phyloP scores from a whole-genome alignment of 2,113 vertebrate genomes.

The Dasypus novemcinctus region DNA sequence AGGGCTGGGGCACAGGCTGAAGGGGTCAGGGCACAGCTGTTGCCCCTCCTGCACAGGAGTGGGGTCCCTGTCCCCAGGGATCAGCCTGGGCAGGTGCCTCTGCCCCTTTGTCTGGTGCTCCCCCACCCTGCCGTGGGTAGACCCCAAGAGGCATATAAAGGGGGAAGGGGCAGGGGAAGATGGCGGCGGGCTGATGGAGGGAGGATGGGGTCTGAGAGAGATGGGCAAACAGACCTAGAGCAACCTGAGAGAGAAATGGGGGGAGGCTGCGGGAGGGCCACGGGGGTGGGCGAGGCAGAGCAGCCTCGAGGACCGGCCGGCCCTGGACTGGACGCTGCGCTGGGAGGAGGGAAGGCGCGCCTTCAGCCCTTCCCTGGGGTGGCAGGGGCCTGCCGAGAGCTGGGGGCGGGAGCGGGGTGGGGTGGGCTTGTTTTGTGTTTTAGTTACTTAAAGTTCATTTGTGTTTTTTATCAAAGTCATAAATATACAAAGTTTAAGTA shows the following conservation, averaged over 20 bases:
- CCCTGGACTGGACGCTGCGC: background rate
- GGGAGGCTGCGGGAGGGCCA: fast-evolving
- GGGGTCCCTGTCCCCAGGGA: background rate
- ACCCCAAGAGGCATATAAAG: background rate
- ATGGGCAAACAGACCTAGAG: background rate
- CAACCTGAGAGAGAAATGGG: background rate
- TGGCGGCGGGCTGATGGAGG: background rate
- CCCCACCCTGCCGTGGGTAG: slow-evolving; percentile 41
- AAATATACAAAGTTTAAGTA: background rate
- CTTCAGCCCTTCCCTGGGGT: background rate
- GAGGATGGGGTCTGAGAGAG: no score
- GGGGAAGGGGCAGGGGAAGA: background rate
- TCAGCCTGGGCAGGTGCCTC: background rate
- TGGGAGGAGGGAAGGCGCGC: background rate
- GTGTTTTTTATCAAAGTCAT: background rate
- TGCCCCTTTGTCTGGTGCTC: background rate
- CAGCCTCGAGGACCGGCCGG: background rate
- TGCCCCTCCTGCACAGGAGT: background rate
- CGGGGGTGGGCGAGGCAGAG: background rate
- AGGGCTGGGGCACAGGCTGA: slow-evolving; percentile 41
- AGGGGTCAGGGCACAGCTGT: background rate
- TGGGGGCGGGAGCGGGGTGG: background rate
- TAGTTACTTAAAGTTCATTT: background rate
- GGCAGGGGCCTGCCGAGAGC: background rate
- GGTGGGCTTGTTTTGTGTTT: background rate